These are phyloP conservation scores for Nipponia nippon DNA, from an alignment of 2,113 vertebrate genomes.

Conservation along the genomic window DNA sequence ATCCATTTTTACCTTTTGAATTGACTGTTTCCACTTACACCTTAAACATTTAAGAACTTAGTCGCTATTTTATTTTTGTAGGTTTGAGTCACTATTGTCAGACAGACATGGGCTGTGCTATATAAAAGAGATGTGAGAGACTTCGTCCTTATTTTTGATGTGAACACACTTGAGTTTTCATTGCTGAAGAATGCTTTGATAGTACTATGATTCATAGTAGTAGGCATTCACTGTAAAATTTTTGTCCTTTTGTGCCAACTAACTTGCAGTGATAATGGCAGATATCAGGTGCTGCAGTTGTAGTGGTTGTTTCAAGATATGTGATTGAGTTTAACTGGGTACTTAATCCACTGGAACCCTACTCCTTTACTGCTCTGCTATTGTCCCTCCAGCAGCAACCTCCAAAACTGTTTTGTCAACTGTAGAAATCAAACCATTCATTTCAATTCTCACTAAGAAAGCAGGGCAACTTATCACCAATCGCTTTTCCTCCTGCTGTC, in stretches of 20 bases:
- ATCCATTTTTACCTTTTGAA: not conserved
- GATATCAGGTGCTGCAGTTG: not conserved
- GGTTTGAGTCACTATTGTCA: not conserved
- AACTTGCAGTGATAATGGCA: not conserved
- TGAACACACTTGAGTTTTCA: not conserved
- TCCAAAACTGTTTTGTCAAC: not conserved
- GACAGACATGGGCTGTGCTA: not conserved
- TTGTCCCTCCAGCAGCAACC: not conserved
- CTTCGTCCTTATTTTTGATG: not conserved
- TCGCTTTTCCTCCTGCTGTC: not conserved
- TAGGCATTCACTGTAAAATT: not conserved
- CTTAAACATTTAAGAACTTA: not conserved
- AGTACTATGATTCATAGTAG: not conserved
- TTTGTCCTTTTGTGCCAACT: not conserved
- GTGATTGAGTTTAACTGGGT: not conserved
- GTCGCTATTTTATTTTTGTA: not conserved
- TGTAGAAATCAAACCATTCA: not conserved
- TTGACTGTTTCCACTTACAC: not conserved
- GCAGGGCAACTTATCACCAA: not conserved
- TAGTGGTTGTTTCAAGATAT: not conserved
- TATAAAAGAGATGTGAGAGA: not conserved
- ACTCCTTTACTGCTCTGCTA: not conserved
- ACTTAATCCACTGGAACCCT: not conserved
- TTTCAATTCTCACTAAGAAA: not conserved
- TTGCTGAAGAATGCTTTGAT: not conserved